A percentile compares a stretch with the other conserved stretches of the same genome.
phyloP scores from a whole-genome alignment of 2,797 vertebrate genomes.

The Gallinago nigripennis region DNA sequence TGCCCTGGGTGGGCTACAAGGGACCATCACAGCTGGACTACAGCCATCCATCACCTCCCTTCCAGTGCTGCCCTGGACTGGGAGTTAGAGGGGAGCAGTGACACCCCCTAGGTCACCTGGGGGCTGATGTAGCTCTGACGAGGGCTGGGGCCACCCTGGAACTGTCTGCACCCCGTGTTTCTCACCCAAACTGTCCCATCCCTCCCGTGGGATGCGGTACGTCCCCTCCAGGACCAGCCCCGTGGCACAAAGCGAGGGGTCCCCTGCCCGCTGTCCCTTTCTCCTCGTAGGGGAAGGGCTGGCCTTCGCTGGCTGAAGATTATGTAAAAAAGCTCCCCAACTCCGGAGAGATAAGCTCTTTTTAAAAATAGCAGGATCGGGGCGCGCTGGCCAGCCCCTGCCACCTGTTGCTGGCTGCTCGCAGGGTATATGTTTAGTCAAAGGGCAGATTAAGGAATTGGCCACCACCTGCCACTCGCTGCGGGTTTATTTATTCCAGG shows the following conservation, averaged over 20 bases:
- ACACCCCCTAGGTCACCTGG: background rate
- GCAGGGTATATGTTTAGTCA: background rate
- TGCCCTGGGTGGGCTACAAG: background rate
- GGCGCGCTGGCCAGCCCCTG: background rate
- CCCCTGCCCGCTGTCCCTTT: background rate
- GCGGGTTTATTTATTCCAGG: slow-evolving; percentile 43
- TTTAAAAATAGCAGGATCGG: slow-evolving; percentile 61
- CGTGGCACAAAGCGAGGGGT: accelerated
- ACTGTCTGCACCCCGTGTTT: background rate
- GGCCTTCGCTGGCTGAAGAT: slow-evolving; percentile 11
- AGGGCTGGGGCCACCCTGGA: background rate
- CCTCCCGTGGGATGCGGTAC: background rate
- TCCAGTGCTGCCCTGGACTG: background rate
- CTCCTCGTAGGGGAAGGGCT: background rate
- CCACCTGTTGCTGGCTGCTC: slow-evolving; percentile 53
- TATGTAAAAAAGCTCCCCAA: slow-evolving; percentile 27
- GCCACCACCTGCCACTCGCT: background rate
- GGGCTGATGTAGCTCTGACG: background rate
- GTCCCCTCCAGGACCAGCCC: background rate
- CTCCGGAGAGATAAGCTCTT: slow-evolving; percentile 37
- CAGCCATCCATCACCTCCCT: accelerated
- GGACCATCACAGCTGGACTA: accelerated
- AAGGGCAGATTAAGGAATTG: slow-evolving; percentile 33
- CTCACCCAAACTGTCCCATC: accelerated
- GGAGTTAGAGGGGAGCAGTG: background rate